A percentile compares a stretch with the other conserved stretches of the same genome.
phyloP scores from a whole-genome alignment of 2,888 invertebrate species.

The Lordiphosa andalusiaca region DNA sequence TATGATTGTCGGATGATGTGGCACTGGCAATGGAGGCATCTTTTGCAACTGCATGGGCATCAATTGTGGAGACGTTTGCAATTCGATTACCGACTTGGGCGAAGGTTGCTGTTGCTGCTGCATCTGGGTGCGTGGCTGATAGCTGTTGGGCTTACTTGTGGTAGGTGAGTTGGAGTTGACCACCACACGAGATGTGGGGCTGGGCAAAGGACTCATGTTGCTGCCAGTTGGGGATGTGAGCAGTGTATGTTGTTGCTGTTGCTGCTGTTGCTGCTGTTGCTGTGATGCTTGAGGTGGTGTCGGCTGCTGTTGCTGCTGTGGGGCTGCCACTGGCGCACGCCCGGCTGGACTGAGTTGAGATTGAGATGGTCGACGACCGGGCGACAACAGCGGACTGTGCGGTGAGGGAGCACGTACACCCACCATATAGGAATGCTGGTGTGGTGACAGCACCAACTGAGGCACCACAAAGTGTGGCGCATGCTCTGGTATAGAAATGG shows the following conservation, averaged over 20 bases:
- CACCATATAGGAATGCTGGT: constrained; percentile 55
- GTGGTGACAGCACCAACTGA: constrained; percentile 71
- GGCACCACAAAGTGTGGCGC: constrained; percentile 76
- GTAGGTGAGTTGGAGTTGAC: constrained; percentile 56
- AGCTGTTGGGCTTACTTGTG: constrained; percentile 69
- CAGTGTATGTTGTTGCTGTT: constrained; percentile 40
- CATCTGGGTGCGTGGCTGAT: constrained; percentile 45
- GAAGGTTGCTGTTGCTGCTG: constrained; percentile 50
- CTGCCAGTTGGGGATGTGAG: constrained; percentile 48
- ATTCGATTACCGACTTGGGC: constrained; percentile 78
- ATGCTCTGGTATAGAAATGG: constrained; percentile 84
- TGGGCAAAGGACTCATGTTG: constrained; percentile 78
- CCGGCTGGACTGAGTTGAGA: constrained; percentile 56
- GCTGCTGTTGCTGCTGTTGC: constrained; percentile 39
- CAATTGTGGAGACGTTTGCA: constrained; percentile 55
- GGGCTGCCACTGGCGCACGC: constrained; percentile 24
- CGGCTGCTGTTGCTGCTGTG: constrained; percentile 40
- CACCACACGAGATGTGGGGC: constrained; percentile 70
- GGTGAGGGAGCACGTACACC: constrained; percentile 77
- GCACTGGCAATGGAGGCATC: constrained; percentile 66
- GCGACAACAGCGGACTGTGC: constrained; percentile 76
- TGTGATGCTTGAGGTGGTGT: constrained; percentile 12
- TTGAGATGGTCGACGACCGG: constrained; percentile 35
- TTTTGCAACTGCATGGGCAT: constrained; percentile 72
- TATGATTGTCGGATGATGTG: constrained; percentile 74